Base-by-base conservation (phyloP, 2,113 vertebrate species). In the Furnarius figulus region DNA sequence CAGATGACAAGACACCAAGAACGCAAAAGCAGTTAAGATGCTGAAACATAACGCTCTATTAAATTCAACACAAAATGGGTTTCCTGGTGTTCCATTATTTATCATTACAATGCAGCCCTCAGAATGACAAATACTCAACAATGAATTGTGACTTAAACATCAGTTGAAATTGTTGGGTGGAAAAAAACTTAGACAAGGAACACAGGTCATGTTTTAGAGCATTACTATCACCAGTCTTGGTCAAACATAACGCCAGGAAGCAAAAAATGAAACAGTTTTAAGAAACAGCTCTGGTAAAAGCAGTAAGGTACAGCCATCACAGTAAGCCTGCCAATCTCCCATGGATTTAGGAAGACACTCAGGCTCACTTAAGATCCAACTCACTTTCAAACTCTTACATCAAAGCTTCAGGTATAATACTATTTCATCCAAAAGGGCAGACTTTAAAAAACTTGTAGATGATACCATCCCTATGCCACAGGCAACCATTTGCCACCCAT, bases 161-260 rank as follows among this genome's bases (percentile, higher is more conserved):
- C 77, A 87, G 5, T 16, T 56, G 37, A 88, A 50, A 77, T 16
- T 61, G 28, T 2, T 53, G 35, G 59, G 80, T 55, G 30, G 56
- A n/a, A 90, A 92, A 53, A 39, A 59, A 55, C 18, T 75, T 31
- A 50, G 50, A 16, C 46, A 75, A 81, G 42, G 49, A 90, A 71
- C 0, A 3, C 0, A 53, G 4, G 9, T 16, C 10, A 42, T 11
- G 5, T 72, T 75, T 82, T 50, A 87, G 15, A 81, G 10, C 28
- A 30, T 44, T 55, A 24, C 7, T 35, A 20, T 59, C 44, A 65
- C 10, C 8, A 49, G 27, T 22, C 56, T 77, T 77, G 21, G 37
- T n/a, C 37, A 27, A 80, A 22, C 42, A 28, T 8, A 67, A 74
- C 28, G 74, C 20, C 33, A 50, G 12, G 39, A 85, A 71, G 33